phyloP scores from a whole-genome alignment of 2,888 invertebrate species.

The Idaea aversata region DNA sequence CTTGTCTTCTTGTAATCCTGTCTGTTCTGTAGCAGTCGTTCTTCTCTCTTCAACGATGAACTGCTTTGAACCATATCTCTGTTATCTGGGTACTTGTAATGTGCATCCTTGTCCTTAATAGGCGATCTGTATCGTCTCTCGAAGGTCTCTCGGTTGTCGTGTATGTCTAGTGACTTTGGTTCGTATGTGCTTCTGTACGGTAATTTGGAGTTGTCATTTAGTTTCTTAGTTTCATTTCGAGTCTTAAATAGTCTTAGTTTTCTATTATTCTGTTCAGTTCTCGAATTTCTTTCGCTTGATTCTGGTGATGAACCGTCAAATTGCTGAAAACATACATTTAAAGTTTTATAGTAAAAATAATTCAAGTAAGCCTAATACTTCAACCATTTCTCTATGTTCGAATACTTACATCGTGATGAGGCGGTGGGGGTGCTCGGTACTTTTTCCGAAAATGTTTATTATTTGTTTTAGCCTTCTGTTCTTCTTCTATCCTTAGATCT shows the following conservation, averaged over 20 bases:
- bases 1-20: constrained; percentile 73
- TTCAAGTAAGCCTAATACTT: background rate
- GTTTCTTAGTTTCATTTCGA: constrained; percentile 85
- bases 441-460: constrained; percentile 85
- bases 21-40: constrained; percentile 71
- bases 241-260: constrained; percentile 87
- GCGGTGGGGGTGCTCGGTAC: constrained; percentile 87
- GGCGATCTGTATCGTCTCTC: constrained; percentile 71
- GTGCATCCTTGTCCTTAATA: constrained; percentile 69
- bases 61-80: constrained; percentile 69
- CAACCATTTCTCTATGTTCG: background rate
- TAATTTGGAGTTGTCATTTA: constrained; percentile 57
- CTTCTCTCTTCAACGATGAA: constrained; percentile 69
- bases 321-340: constrained; percentile 42
- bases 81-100: constrained; percentile 65
- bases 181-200: constrained; percentile 59
- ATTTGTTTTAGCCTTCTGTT: constrained; percentile 57
- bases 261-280: constrained; percentile 73
- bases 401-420: constrained; percentile 61
- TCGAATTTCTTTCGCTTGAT: constrained; percentile 77
- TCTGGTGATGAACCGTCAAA: constrained; percentile 81
- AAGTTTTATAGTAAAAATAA: background rate
- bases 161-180: constrained; percentile 63
- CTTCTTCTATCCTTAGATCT: constrained; percentile 80
- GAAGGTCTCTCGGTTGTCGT: constrained; percentile 52